These are phyloP conservation scores for Ailuropoda melanoleuca DNA, from an alignment of 2,113 vertebrate genomes.

Conservation along the genomic window DNA sequence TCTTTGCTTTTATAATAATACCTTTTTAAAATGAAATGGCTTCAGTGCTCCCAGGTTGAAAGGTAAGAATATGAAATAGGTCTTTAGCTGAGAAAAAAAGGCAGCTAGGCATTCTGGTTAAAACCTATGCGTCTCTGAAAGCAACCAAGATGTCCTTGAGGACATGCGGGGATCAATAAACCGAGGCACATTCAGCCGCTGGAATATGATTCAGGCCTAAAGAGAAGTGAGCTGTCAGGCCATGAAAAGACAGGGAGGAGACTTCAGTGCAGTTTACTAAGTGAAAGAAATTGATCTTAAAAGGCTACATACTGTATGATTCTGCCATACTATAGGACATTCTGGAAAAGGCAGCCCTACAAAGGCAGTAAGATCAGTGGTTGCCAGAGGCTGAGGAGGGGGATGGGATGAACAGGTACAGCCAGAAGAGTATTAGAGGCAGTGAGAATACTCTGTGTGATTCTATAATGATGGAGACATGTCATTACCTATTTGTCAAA, in stretches of 20 bases:
- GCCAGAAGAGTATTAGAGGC: not conserved
- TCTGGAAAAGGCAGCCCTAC: not conserved
- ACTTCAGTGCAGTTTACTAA: not conserved
- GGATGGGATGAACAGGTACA: not conserved
- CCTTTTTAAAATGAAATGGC: not conserved
- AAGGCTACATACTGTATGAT: not conserved
- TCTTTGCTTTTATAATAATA: not conserved
- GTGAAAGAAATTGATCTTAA: not conserved
- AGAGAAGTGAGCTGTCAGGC: not conserved
- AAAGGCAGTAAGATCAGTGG: too few species aligned
- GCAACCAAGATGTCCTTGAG: not conserved
- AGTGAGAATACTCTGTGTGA: not conserved
- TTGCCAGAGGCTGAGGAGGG: too few species aligned
- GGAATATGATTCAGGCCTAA: not conserved
- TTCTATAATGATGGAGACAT: too few species aligned
- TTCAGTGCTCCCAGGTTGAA: not conserved
- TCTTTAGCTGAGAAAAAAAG: not conserved
- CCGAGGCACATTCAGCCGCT: not conserved
- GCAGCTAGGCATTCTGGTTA: not conserved
- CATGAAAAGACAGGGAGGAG: not conserved
- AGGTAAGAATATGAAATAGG: not conserved
- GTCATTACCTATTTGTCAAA: not conserved
- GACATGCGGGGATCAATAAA: not conserved
- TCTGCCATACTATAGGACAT: not conserved
- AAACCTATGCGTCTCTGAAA: not conserved